phyloP scores from a whole-genome alignment of 1,140 invertebrate species.

The Ceratitis capitata region DNA sequence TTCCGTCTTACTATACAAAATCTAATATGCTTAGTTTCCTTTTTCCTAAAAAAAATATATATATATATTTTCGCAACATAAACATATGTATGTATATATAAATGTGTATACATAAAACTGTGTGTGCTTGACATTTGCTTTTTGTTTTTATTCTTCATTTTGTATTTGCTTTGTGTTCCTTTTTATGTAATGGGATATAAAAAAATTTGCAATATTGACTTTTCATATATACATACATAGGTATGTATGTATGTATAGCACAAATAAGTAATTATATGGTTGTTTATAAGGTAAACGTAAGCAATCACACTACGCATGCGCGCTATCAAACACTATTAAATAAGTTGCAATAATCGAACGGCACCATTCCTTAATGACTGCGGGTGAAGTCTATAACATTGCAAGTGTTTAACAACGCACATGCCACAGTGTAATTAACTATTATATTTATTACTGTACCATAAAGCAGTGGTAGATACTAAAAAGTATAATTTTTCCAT shows the following conservation, averaged over 20 bases:
- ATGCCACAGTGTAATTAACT: background rate
- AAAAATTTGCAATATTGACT: background rate
- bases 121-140: background rate
- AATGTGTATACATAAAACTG: background rate
- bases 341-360: background rate
- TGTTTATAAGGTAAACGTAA: background rate
- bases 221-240: background rate
- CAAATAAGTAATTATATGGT: background rate
- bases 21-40: background rate
- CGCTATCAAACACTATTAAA: too few species aligned
- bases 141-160: background rate
- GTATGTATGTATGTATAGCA: too few species aligned
- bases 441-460: background rate
- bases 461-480: background rate
- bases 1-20: background rate
- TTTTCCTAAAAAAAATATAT: too few species aligned
- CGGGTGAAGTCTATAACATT: background rate
- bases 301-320: background rate
- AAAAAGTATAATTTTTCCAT: background rate
- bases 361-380: background rate
- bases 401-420: background rate
- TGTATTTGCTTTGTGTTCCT: background rate
- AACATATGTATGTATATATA: background rate
- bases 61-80: background rate
- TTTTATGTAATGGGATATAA: background rate